Base-by-base conservation (phyloP, 1,140 invertebrate genomes). In the Leptinotarsa texana region DNA sequence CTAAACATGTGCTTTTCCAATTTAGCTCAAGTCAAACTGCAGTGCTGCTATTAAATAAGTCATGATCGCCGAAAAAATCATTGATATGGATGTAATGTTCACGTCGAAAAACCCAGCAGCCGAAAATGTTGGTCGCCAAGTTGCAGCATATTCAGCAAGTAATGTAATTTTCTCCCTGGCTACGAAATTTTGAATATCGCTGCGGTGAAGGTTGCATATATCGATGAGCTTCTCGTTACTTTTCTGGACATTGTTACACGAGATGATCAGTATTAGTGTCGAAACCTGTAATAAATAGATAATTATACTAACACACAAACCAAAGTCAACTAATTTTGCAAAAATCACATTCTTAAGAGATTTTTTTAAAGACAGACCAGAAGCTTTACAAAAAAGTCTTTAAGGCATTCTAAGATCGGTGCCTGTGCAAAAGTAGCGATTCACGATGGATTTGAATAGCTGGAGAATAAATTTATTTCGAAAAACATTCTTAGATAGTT, bases 61-160 rank as follows among this genome's bases (percentile, higher is more conserved):
- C 63, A 65, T 65, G 13, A 65, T 13, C 13, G 63, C 13, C 15
- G 63, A 65, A 65, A 65, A 65, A 13, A 65, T 65, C 63, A 24
- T 65, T 15, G 21, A 65, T 15, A 65, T n/a, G 63, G 21, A 65
- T 65, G 15, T 65, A 3, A 22, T 65, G 27, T 65, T 65, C n/a
- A 65, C 21, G 27, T 65, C n/a, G 21, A 18, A 65, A 22, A 65
- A 65, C 13, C 63, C 63, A 65, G 1, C 63, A 22, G 63, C 63
- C 13, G 63, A 65, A 33, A 65, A 33, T 1, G 27, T 65, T 13
- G 63, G 63, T 33, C 18, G 24, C 63, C 63, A 65, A 15, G 15
- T 33, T 5, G 15, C 63, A 33, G 27, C 63, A 33, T 65, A 65
- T 24, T 18, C 21, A 13, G 17, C 63, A 13, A 65, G 63, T 22